Base-by-base conservation (phyloP, 2,888 invertebrate species). In the Mellilla xanthometata region DNA sequence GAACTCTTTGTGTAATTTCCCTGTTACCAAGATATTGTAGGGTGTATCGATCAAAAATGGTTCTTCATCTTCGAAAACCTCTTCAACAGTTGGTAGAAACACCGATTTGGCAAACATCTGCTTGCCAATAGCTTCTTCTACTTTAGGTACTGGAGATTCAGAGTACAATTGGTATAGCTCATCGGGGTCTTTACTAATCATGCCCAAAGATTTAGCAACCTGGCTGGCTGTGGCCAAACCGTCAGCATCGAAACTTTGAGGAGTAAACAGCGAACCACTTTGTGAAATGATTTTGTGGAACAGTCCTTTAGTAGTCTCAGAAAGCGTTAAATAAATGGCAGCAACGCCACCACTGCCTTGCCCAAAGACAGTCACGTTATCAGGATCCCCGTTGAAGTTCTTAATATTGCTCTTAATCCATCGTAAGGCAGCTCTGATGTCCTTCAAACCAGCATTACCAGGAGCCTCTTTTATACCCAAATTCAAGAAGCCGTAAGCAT, bases 371-470 rank as follows among this genome's bases (percentile, higher is more conserved):
- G 90, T 90, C 0, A 90, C 77, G 58, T 89, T 90, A 6, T 84
- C 72, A 0, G 76, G 72, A 33, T 89, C 81, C 0, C 90, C 90
- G 0, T 72, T 71, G 13, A 90, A 90, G 3, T 64, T 67, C 1
- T 42, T 52, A 1, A 90, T 89, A 24, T 90, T 90, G 1, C 80
- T 64, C 24, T 72, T 62, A 0, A 90, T 63, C 90, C 90, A 90
- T 58, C 85, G 71, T 19, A 90, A 68, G 2, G 89, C 89, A 0
- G 83, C 76, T 52, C 87, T 71, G 0, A 90, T 88, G 15, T 90
- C 90, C 48, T 89, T 90, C 3, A 90, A 63, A 0, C 90, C 90
- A 28, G 90, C 88, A 19, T 90, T 90, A 0, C 90, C 90, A 1
- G 89, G 88, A 0, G 89, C 88, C 8, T 85, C 84, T 12, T 72